phyloP scores from a whole-genome alignment of 2,888 invertebrate species.

The Rotaria socialis region DNA sequence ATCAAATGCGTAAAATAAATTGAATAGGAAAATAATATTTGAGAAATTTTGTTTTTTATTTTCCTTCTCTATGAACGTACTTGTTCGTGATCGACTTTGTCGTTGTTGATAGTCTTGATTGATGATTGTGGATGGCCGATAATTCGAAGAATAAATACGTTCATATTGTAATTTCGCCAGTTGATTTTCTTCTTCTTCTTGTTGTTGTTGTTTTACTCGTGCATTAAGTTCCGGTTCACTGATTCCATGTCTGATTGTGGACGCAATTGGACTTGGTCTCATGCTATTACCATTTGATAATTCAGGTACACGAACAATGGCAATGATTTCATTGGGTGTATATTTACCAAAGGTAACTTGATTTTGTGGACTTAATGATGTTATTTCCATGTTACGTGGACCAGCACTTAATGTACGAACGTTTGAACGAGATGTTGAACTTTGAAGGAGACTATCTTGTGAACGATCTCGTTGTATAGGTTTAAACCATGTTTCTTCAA shows the following conservation, averaged over 20 bases:
- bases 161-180: background rate
- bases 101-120: background rate
- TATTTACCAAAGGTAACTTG: constrained; percentile 43
- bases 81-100: background rate
- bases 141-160: background rate
- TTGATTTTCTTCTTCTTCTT: background rate
- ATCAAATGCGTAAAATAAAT: background rate
- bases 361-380: background rate
- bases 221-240: background rate
- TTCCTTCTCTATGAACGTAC: background rate
- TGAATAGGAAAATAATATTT: background rate
- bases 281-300: background rate
- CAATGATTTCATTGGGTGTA: constrained; percentile 44
- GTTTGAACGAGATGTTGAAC: too few species aligned
- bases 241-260: background rate
- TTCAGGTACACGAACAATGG: constrained; percentile 43
- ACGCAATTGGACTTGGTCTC: background rate
- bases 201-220: background rate
- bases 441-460: background rate
- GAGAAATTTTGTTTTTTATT: background rate
- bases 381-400: background rate
- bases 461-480: constrained; percentile 27
- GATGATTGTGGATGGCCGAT: background rate
- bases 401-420: background rate
- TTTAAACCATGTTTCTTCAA: constrained; percentile 35